Percentiles rank a stretch among this genome's conserved stretches.
Evolutionary conservation across 2,797 vertebrate genomes (phyloP).

Genomic region (Psittacula echo): DNA sequence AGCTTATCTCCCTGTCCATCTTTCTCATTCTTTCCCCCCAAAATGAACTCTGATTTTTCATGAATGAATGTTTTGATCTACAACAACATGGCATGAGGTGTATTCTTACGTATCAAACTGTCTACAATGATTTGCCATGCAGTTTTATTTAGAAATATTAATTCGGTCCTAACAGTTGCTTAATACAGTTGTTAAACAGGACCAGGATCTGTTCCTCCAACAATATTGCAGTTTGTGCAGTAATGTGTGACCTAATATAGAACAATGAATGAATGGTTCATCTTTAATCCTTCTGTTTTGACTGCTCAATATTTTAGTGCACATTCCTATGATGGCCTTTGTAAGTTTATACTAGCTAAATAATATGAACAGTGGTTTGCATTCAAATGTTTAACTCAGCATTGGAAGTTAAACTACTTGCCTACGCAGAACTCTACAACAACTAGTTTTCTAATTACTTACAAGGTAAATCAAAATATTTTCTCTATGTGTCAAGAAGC

Average conservation of each 20-base stretch:
- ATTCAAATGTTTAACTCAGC: not conserved
- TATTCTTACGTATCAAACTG: not conserved
- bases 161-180: not conserved
- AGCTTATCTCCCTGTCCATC: not conserved
- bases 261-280: not conserved
- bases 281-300: not conserved
- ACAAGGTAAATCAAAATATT: not conserved
- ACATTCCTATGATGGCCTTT: not conserved
- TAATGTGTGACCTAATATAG: not conserved
- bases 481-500: not conserved
- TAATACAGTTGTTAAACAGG: not conserved
- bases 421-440: fast-evolving
- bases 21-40: not conserved
- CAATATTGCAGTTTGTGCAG: not conserved
- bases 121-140: not conserved
- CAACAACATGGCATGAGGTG: not conserved
- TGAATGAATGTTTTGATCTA: not conserved
- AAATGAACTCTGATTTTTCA: not conserved
- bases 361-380: not conserved
- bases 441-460: not conserved
- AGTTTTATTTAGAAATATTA: not conserved
- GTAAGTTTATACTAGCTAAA: not conserved
- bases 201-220: not conserved
- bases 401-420: not conserved
- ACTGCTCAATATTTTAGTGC: not conserved